phyloP scores from a whole-genome alignment of 2,888 invertebrate genomes.

The Adelognathus sp. region DNA sequence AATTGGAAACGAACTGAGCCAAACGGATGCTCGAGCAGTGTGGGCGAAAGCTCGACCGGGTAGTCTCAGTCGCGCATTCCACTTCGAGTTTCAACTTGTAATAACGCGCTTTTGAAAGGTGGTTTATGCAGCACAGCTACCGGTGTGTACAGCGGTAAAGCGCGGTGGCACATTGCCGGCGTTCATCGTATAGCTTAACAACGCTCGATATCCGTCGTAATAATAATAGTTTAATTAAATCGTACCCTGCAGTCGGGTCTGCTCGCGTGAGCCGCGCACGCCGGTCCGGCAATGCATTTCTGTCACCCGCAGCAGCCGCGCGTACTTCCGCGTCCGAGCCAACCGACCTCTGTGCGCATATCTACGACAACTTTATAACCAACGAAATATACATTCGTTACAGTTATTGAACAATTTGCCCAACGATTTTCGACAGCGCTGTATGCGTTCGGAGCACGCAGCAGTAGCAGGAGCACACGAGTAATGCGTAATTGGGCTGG shows the following conservation, averaged over 20 bases:
- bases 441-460: neutral
- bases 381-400: slow-evolving; percentile 74
- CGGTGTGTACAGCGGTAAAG: neutral
- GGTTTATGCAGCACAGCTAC: neutral
- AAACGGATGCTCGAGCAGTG: neutral
- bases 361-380: slow-evolving; percentile 73
- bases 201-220: slow-evolving; percentile 69
- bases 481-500: slow-evolving; percentile 68
- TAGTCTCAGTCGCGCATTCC: slow-evolving; percentile 23
- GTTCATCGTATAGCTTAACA: neutral
- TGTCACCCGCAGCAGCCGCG: slow-evolving; percentile 72
- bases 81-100: slow-evolving; percentile 17
- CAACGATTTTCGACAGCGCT: slow-evolving; percentile 56
- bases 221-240: slow-evolving; percentile 78
- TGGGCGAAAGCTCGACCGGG: neutral
- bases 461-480: slow-evolving; percentile 62
- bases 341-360: slow-evolving; percentile 61
- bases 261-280: neutral
- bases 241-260: slow-evolving; percentile 55
- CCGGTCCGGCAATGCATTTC: slow-evolving; percentile 69
- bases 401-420: slow-evolving; percentile 74
- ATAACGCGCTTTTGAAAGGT: slow-evolving; percentile 22
- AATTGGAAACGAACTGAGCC: neutral
- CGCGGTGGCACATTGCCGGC: slow-evolving; percentile 28
- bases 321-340: slow-evolving; percentile 3